These are phyloP conservation scores for Hirudinaria manillensis DNA, from an alignment of 2,888 invertebrate genomes.

Conservation along the genomic window DNA sequence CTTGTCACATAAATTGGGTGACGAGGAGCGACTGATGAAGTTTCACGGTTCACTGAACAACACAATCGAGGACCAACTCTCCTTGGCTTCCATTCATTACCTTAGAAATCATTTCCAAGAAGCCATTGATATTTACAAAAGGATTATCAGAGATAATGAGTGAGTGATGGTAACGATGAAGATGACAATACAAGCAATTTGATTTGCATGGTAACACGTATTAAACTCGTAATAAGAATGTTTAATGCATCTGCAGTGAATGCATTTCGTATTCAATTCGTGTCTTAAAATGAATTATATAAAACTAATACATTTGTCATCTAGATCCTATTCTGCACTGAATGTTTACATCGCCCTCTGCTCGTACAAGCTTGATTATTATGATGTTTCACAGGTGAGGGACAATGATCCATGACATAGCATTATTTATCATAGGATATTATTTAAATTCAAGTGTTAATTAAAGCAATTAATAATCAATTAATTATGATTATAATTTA, in stretches of 20 bases:
- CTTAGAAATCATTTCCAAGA: conserved; percentile 93
- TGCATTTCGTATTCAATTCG: neutral
- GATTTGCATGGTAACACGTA: neutral
- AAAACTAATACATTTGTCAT: conserved; percentile 36
- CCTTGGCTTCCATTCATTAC: conserved; percentile 91
- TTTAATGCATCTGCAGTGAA: neutral
- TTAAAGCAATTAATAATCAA: neutral
- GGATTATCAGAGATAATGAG: conserved; percentile 84
- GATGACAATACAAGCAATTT: neutral
- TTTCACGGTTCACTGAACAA: conserved; percentile 75
- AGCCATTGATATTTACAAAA: conserved; percentile 95
- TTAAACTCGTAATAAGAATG: neutral
- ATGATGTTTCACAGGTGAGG: conserved; percentile 80
- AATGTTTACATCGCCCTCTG: conserved; percentile 95
- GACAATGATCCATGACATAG: too few species aligned
- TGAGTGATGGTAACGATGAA: conserved; percentile 50
- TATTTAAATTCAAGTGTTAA: too few species aligned
- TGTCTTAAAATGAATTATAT: too few species aligned
- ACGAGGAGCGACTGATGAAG: conserved; percentile 76
- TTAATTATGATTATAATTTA: neutral
- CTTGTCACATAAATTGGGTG: conserved; percentile 82
- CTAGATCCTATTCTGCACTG: conserved; percentile 79
- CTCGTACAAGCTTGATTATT: conserved; percentile 96
- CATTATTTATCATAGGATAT: too few species aligned
- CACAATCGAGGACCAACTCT: conserved; percentile 86